phyloP scores from a whole-genome alignment of 1,140 invertebrate genomes.

The Nasonia giraulti region DNA sequence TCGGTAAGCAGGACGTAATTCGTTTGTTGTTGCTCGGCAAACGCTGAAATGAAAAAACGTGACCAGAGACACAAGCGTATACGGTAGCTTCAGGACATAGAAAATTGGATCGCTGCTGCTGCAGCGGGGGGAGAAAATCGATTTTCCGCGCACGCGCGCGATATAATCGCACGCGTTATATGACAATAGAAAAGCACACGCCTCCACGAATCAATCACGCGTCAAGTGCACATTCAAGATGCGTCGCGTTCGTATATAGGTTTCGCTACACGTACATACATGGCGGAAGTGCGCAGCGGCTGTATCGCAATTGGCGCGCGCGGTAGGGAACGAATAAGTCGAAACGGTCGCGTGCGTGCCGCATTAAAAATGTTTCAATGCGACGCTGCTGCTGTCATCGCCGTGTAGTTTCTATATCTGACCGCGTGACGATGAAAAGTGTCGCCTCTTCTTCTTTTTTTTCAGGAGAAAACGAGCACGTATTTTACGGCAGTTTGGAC shows the following conservation, averaged over 20 bases:
- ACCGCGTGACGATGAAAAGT: too few species aligned
- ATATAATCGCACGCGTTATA: too few species aligned
- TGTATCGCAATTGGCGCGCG: not conserved
- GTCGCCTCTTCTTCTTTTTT: not conserved
- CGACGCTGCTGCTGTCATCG: too few species aligned
- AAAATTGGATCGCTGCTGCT: too few species aligned
- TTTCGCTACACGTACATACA: not conserved
- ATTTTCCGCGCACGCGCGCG: slow-evolving; percentile 16
- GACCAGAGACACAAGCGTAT: not conserved
- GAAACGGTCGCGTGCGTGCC: not conserved
- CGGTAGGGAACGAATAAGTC: not conserved
- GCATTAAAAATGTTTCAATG: not conserved
- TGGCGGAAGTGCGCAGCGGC: not conserved
- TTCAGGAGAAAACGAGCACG: not conserved
- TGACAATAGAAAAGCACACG: not conserved
- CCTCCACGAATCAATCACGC: slow-evolving; percentile 12
- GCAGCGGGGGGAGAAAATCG: not conserved
- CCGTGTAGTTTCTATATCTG: too few species aligned
- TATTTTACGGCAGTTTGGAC: too few species aligned
- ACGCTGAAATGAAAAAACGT: not conserved
- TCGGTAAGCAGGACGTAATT: too few species aligned
- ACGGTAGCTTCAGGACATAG: too few species aligned
- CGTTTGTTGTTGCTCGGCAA: too few species aligned
- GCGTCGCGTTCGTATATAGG: not conserved
- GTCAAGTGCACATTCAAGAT: not conserved